Evolutionary conservation across 2,888 invertebrate genomes (phyloP), one percentile per base, ranked within the genome.

Genomic region (Andricus curvator): DNA sequence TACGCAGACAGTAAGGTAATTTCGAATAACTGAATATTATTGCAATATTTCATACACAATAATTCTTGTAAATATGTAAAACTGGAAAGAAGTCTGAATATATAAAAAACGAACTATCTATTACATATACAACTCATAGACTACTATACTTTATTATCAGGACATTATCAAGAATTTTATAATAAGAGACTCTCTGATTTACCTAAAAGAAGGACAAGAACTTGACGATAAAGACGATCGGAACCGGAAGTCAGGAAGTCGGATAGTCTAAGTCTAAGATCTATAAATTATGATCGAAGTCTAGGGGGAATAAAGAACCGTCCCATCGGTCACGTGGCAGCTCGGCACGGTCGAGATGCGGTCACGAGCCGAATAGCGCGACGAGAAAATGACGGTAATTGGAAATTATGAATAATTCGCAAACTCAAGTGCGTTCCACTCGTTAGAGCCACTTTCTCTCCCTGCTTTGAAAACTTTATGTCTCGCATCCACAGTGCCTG

Each of bases 401-500:
- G 85, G 80, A 84, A 87, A 56, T 88, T 87, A 86, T 83, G 84
- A 88, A 89, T 87, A 89, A 89, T 87, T 88, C 85, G 83, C 82
- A 82, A 81, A 86, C 84, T 84, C 85, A 84, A 80, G 68, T 82
- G 80, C 85, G 87, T 88, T 89, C 87, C 88, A 87, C 87, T 88
- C 85, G 84, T 81, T 86, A 87, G 80, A 84, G 84, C 80, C 85
- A 88, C 89, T 89, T 89, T 89, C 89, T 88, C 88, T 82, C n/a
- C 74, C n/a, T 56, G 56, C 56, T 51, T 33, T 13, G n/a, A 17
- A 56, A 70, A n/a, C 25, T 65, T 8, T 60, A 44, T 51, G 65
- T 48, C 78, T 44, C 67, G 48, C n/a, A 81, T 70, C 29, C 37
- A 37, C 37, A 56, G 33, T 56, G 13, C 20, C 33, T 29, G 51